phyloP scores from a whole-genome alignment of 2,888 invertebrate species.

The Plebejus argus region DNA sequence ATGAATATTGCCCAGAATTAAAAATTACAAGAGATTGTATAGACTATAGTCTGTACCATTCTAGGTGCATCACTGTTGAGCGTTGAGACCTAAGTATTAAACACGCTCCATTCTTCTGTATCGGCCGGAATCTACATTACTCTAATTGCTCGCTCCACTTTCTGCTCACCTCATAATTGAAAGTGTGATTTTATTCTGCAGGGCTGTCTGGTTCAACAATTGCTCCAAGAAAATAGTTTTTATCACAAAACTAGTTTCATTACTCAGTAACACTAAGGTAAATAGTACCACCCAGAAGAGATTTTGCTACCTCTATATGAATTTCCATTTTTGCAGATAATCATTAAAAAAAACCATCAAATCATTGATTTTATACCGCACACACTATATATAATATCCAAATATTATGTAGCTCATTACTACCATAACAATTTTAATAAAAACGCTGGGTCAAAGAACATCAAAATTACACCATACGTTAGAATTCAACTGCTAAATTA shows the following conservation, averaged over 20 bases:
- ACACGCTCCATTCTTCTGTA: neutral
- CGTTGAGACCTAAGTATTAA: neutral
- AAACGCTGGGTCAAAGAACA: neutral
- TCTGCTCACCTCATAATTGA: constrained; percentile 5
- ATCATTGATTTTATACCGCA: no score
- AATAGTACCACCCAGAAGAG: no score
- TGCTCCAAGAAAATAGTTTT: no score
- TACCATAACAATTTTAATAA: neutral
- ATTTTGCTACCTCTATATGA: no score
- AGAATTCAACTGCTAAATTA: neutral
- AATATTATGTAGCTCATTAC: no score
- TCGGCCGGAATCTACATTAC: constrained; percentile 29
- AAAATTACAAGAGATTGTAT: neutral
- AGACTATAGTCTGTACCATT: neutral
- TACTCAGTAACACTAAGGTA: no score
- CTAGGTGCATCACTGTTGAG: neutral
- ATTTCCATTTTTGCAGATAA: no score
- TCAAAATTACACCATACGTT: neutral
- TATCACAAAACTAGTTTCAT: no score
- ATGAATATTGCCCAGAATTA: neutral
- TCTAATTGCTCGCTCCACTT: constrained; percentile 27
- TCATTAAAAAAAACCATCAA: no score
- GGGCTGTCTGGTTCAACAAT: neutral
- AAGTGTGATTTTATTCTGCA: constrained; percentile 13
- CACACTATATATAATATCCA: no score